Percentiles rank a stretch among this genome's conserved stretches.
These are phyloP conservation scores for Drosophila tani DNA, from an alignment of 1,140 invertebrate genomes.

Conservation along the genomic window DNA sequence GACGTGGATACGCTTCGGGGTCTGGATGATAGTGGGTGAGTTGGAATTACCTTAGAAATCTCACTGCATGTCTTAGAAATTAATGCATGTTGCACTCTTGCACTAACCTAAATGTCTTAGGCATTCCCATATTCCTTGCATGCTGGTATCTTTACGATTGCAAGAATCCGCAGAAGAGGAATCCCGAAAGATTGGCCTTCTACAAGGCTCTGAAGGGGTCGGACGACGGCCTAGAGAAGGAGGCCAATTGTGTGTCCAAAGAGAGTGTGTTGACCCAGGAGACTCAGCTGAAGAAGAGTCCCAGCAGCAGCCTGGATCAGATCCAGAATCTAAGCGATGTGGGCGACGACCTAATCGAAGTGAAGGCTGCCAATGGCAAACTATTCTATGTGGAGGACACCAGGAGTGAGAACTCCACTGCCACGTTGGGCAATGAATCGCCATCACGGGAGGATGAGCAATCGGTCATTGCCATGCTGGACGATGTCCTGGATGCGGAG, in stretches of 20 bases:
- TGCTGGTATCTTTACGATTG: conserved; percentile 80
- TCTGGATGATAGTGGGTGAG: conserved; percentile 89
- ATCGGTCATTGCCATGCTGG: conserved; percentile 78
- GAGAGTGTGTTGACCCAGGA: conserved; percentile 50
- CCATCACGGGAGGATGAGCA: conserved; percentile 61
- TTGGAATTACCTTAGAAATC: not conserved
- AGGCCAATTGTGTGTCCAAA: conserved; percentile 41
- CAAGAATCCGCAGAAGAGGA: conserved; percentile 63
- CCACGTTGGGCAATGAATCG: conserved; percentile 24
- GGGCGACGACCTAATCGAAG: conserved; percentile 65
- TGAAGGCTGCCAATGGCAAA: conserved; percentile 74
- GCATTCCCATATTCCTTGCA: conserved; percentile 77
- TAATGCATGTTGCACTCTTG: conserved; percentile 59
- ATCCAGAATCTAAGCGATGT: conserved; percentile 76
- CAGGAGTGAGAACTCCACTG: conserved; percentile 59
- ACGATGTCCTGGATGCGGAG: conserved; percentile 77
- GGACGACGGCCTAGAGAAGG: not conserved
- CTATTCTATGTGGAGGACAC: conserved; percentile 76
- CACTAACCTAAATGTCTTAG: conserved; percentile 56
- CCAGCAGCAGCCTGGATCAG: conserved; percentile 63
- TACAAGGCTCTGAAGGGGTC: conserved; percentile 44
- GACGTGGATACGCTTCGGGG: conserved; percentile 90
- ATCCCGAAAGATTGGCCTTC: conserved; percentile 63
- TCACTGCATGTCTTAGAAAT: conserved; percentile 59
- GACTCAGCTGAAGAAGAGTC: conserved; percentile 49